Conservation (phyloP, 2,113 vertebrate genomes). For the Cardinalis cardinalis region DNA sequence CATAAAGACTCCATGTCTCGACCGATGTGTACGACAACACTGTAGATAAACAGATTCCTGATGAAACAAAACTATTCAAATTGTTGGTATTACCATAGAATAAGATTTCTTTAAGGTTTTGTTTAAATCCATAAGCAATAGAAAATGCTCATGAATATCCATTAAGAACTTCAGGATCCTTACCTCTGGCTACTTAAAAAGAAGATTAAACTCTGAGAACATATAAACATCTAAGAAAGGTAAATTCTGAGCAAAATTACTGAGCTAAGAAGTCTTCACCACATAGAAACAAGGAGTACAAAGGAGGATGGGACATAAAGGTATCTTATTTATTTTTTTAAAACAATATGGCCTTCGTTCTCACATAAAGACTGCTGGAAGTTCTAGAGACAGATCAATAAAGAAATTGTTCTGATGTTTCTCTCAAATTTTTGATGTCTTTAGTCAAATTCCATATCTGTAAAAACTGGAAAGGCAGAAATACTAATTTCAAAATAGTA, state of each 20-base stretch:
- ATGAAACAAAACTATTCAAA: not conserved
- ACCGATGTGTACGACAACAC: rapidly evolving
- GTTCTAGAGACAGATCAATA: not conserved
- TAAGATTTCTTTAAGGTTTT: not conserved
- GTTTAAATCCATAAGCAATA: not conserved
- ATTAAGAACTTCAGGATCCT: not conserved
- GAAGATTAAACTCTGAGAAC: not conserved
- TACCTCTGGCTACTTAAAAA: not conserved
- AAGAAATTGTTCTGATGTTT: not conserved
- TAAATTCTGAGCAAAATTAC: not conserved
- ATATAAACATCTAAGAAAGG: not conserved
- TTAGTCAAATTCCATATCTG: not conserved
- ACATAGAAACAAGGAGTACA: not conserved
- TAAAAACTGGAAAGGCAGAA: not conserved
- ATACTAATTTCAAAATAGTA: not conserved
- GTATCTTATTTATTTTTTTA: not conserved
- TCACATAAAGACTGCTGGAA: not conserved
- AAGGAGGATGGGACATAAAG: not conserved
- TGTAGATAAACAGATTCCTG: not conserved
- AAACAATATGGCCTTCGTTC: rapidly evolving
- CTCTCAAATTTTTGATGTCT: not conserved
- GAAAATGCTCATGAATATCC: not conserved
- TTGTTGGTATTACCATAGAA: not conserved
- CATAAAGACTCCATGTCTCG: not conserved
- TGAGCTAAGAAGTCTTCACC: not conserved